Evolutionary conservation across 2,113 vertebrate genomes (phyloP), one percentile per base, ranked within the genome.

Genomic region (Cochlearius cochlearius): DNA sequence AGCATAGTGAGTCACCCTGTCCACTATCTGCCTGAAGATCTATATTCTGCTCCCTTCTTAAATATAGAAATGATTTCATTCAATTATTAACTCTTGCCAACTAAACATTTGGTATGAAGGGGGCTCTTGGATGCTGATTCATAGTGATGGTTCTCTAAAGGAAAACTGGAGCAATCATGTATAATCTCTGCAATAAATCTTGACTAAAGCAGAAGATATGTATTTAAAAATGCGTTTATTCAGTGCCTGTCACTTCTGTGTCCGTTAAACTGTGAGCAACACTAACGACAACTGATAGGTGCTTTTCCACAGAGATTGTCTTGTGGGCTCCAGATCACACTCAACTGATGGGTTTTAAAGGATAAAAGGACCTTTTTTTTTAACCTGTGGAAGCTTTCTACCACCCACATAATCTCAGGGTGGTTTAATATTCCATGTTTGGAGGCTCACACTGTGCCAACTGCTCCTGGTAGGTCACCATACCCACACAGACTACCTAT

Each of bases 21-120:
- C 91, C 92, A 92, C 83, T 96, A 27, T 94, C 95, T 92, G 76
- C 41, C 86, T 88, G 68, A 88, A 95, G 88, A 90, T 93, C 94
- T 93, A 84, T 96, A 58, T 89, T 86, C 80, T 92, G 39, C 73
- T 91, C 53, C 52, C 62, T 91, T 88, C 83, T 94, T 95, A 97
- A 89, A 96, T 94, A 96, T 94, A 95, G 94, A 95, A 94, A 78
- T 97, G 14, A 94, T 94, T 96, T 97, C 94, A 97, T 91, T 97
- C 69, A 91, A 34, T 94, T 95, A 95, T 96, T 95, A 96, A 94
- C 93, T 96, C 89, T 92, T 92, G 80, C 86, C 93, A 91, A n/a
- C 66, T 87, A 63, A 89, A 91, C 73, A 30, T 58, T 82, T 50
- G 53, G 18, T 92, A 27, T 64, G 71, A 87, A 87, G 81, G 73